A percentile compares a stretch with the other conserved stretches of the same genome.
Conservation (phyloP, 2,797 vertebrate genomes). For the Kryptolebias ocellatus region DNA sequence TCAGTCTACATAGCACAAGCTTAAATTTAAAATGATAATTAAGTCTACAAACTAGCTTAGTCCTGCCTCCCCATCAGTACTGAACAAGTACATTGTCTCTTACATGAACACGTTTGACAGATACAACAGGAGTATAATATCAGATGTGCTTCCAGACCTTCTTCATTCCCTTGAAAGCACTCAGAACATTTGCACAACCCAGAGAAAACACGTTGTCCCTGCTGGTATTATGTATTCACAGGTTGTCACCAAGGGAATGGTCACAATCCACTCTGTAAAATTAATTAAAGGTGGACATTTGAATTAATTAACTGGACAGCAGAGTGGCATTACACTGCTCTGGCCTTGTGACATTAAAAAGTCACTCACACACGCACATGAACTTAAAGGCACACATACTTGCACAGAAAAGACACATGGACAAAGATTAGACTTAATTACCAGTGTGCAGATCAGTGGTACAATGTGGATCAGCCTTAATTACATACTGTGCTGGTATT, state of each 20-base stretch:
- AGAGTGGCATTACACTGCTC: slow-evolving; percentile 66
- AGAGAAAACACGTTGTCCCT: slow-evolving; percentile 20
- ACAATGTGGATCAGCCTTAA: slow-evolving; percentile 64
- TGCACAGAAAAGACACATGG: slow-evolving; percentile 23
- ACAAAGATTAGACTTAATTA: slow-evolving; percentile 72
- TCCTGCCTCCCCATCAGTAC: too few relatives aligned
- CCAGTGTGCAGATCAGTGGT: slow-evolving; percentile 59
- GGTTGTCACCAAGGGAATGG: slow-evolving; percentile 59
- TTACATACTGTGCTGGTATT: slow-evolving; percentile 53
- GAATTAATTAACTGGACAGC: slow-evolving; percentile 74
- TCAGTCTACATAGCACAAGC: too few relatives aligned
- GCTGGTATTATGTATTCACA: slow-evolving; percentile 52
- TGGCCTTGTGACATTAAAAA: slow-evolving; percentile 69
- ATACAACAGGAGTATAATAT: not conserved
- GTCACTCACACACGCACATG: slow-evolving; percentile 20
- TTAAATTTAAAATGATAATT: too few relatives aligned
- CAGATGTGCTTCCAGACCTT: not conserved
- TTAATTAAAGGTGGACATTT: slow-evolving; percentile 76
- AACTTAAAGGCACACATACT: slow-evolving; percentile 29
- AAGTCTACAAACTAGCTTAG: too few relatives aligned
- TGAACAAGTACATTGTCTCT: not conserved
- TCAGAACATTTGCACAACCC: slow-evolving; percentile 10
- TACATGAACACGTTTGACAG: not conserved
- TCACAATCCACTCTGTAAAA: slow-evolving; percentile 66
- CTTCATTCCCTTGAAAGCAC: slow-evolving; percentile 8